Evolutionary conservation across 1,140 invertebrate genomes (phyloP), one percentile per base, ranked within the genome.

Genomic region (Microplitis demolitor): DNA sequence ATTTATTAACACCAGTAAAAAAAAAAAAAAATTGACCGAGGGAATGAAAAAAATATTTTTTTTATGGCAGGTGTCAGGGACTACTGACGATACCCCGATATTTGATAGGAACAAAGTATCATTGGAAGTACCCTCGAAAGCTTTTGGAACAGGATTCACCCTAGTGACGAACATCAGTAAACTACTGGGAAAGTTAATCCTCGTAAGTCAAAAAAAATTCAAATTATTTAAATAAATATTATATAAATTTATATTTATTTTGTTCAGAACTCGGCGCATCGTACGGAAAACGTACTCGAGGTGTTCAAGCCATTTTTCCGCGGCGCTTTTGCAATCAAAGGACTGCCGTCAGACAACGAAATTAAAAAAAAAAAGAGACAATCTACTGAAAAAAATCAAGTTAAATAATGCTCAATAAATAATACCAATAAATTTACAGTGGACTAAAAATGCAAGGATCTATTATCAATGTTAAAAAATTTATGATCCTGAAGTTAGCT

Each of bases 161-260:
- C 84, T 93, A n/a, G 83, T 94, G 50, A 93, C 93, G 62, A 90
- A 90, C 72, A 82, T 92, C 74, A 93, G 91, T 79, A 91, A 92
- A 84, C 83, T 91, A 34, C 77, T 93, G 64, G 91, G 90, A 33
- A 90, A 89, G 70, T 85, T 93, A 13, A 92, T 94, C 58, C 89
- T 92, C 87, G 93, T 94, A 87, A 89, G 84, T 79, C 37, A n/a
- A 14, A 67, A 34, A 53, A 4, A 66, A 13, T 31, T 16, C 1
- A 35, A 31, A 13, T n/a, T n/a, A n/a, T 39, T 33, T 63, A 1
- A 56, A 5, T 67, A 4, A 6, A 53, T 31, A 53, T 45, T 39
- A 34, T n/a, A 71, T 37, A 63, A 69, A 69, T 63, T 31, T 35
- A 73, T 50, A 24, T 24, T 24, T 39, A 51, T 9, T 45, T 56